Evolutionary conservation across 2,888 invertebrate species (phyloP), one percentile per base, ranked within the genome.

Genomic region (Phorcus lineatus): DNA sequence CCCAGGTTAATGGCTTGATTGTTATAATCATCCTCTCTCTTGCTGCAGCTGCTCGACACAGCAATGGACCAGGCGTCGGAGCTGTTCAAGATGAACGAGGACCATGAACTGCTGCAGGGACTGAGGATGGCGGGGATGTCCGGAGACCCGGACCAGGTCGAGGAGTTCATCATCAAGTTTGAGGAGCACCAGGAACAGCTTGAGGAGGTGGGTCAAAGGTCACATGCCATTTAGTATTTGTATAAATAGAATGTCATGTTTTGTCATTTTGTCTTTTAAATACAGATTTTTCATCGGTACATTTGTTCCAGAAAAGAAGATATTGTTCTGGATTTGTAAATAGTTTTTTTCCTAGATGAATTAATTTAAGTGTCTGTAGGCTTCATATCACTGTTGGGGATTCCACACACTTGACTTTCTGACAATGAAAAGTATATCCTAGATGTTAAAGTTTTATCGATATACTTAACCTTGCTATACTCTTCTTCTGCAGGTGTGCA

Each of bases 151-250:
- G 97, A 97, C 93, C 95, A 97, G 93, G 96, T 99, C 90, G 97
- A 98, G 93, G 97, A 97, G 93, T 96, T 96, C 93, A 96, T 97
- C 90, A 97, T 97, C 94, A 96, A 96, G 94, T 99, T 99, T 93
- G 96, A 97, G 93, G 99, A 99, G 94, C 98, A 98, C 94, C 96
- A 98, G 92, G 99, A 99, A 94, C 99, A 99, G 94, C 96, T 99
- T 92, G 96, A 99, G 93, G 99, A 99, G 95, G 98, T 98, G 89
- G 28, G 31, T 47, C 22, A 78, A 28, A 57, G 31, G 16, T 19
- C 79, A 74, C 6, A 47, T 6, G 47, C 47, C 6, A 13, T 47
- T 11, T 57, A n/a, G 13, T 6, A 1, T 9, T 1, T 4, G 3
- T 7, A 9, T 9, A 57, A 9, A 24, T n/a, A 9, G 6, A 57